These are phyloP conservation scores for Octonoba sinensis DNA, from an alignment of 2,888 invertebrate genomes.

Conservation along the genomic window DNA sequence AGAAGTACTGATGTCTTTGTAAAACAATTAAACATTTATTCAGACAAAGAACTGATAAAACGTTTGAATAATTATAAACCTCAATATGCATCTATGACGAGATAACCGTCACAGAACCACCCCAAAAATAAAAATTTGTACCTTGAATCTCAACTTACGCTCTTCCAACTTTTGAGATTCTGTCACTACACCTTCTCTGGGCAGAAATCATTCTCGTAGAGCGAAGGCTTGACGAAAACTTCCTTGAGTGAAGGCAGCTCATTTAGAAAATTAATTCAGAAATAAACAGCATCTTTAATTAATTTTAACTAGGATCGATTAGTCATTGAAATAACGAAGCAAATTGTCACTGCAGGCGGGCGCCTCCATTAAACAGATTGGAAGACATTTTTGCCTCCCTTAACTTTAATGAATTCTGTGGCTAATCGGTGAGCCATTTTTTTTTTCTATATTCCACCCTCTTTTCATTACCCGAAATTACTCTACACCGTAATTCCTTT, in stretches of 20 bases:
- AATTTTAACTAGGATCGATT: constrained; percentile 60
- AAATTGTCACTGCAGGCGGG: constrained; percentile 56
- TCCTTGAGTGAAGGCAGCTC: background rate
- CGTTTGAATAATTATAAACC: too few species aligned
- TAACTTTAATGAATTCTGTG: constrained; percentile 54
- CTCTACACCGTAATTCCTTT: constrained; percentile 35
- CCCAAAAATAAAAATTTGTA: too few species aligned
- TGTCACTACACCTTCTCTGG: too few species aligned
- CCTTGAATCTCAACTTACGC: too few species aligned
- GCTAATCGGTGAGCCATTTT: constrained; percentile 43
- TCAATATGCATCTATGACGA: too few species aligned
- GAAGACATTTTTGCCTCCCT: constrained; percentile 47
- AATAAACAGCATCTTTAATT: constrained; percentile 55
- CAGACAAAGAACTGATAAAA: too few species aligned
- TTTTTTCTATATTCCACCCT: constrained; percentile 6
- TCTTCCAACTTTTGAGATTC: too few species aligned
- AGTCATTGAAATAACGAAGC: constrained; percentile 54
- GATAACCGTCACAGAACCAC: too few species aligned
- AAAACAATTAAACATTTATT: too few species aligned
- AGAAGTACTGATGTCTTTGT: too few species aligned
- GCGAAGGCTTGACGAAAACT: too few species aligned
- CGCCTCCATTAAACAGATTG: constrained; percentile 47
- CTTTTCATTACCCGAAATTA: constrained; percentile 34
- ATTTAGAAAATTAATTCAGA: constrained; percentile 59
- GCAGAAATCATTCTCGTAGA: too few species aligned